Evolutionary conservation across 2,113 vertebrate genomes (phyloP).

Genomic region (Girardinichthys multiradiatus): DNA sequence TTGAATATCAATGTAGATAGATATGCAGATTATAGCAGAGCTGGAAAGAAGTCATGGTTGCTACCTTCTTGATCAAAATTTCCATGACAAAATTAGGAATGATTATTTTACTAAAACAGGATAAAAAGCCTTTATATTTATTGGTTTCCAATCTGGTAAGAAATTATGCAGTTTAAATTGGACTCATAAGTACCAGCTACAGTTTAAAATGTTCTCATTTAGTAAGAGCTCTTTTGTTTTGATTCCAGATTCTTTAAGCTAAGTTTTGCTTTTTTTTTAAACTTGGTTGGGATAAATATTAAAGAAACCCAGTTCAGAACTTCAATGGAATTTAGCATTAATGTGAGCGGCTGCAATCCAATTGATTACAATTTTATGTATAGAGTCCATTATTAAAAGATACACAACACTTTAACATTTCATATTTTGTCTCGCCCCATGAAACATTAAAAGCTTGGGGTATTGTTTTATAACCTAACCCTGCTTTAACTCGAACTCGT

Average conservation of each 20-base stretch:
- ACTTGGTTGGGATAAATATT: neutral
- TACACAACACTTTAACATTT: too few relatives aligned
- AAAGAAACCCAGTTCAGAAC: neutral
- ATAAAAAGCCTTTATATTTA: neutral
- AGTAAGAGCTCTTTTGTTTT: neutral
- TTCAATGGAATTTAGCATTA: too few relatives aligned
- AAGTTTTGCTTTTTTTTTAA: neutral
- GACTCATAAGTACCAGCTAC: neutral
- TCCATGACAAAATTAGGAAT: neutral
- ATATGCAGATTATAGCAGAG: slow-evolving; percentile 6
- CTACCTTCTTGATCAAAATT: neutral
- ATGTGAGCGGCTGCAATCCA: too few relatives aligned
- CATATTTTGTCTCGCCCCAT: too few relatives aligned
- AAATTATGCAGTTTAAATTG: neutral
- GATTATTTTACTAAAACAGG: neutral
- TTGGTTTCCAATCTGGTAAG: neutral
- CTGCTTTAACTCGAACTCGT: too few relatives aligned
- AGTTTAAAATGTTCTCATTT: neutral
- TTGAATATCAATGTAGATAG: slow-evolving; percentile 5
- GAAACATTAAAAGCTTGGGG: too few relatives aligned
- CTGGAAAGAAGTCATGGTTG: neutral
- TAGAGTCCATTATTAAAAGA: too few relatives aligned
- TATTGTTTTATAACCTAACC: too few relatives aligned
- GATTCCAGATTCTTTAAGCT: too few relatives aligned
- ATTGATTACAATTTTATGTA: too few relatives aligned